These are phyloP conservation scores for Netelia inedita DNA, from an alignment of 2,888 invertebrate species.

Conservation along the genomic window DNA sequence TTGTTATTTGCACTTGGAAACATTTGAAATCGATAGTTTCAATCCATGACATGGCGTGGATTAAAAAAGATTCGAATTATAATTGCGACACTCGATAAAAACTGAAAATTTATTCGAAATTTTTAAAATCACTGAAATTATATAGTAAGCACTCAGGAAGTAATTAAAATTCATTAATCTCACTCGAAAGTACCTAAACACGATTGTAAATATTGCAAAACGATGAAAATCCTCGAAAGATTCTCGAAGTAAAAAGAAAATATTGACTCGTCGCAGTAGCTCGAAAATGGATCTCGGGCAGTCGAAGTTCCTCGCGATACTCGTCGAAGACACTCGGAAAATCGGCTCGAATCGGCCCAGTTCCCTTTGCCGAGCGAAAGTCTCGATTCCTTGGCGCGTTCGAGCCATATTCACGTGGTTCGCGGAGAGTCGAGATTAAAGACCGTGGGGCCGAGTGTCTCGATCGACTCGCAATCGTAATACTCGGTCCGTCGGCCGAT, in stretches of 20 bases:
- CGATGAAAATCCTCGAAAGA: too few relatives aligned
- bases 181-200: too few relatives aligned
- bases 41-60: too few relatives aligned
- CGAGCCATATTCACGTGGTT: background rate
- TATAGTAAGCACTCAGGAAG: too few relatives aligned
- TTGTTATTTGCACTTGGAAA: background rate
- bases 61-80: too few relatives aligned
- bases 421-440: background rate
- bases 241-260: background rate
- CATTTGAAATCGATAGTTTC: background rate
- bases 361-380: background rate
- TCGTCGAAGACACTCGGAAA: slow-evolving; percentile 2
- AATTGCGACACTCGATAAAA: too few relatives aligned
- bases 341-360: background rate
- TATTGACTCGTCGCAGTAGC: background rate
- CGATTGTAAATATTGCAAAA: too few relatives aligned
- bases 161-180: too few relatives aligned
- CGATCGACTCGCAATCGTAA: background rate
- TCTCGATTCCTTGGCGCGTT: background rate
- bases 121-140: too few relatives aligned
- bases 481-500: background rate
- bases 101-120: too few relatives aligned
- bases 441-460: background rate
- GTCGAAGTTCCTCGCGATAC: background rate
- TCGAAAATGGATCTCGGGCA: background rate